Conservation (phyloP, 2,797 vertebrate genomes). For the Selene dorsalis region DNA sequence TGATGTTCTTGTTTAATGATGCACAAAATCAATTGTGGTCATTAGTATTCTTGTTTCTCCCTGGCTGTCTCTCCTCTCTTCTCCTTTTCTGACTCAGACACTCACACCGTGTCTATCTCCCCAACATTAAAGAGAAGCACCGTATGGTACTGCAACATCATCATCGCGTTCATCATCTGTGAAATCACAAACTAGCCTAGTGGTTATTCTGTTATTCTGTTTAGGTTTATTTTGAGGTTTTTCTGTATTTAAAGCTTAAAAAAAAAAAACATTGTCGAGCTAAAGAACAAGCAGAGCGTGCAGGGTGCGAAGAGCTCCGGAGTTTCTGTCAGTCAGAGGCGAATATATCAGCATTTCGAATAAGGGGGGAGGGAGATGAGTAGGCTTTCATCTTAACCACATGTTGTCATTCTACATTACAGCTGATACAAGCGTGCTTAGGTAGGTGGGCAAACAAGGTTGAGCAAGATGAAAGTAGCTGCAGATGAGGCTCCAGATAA, state of each 20-base stretch:
- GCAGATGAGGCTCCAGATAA: constrained; percentile 50
- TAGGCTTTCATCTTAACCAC: constrained; percentile 78
- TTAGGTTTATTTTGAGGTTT: constrained; percentile 36
- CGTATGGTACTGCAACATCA: background rate
- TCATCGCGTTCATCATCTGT: constrained; percentile 21
- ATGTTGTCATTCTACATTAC: constrained; percentile 72
- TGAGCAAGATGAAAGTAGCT: constrained; percentile 64
- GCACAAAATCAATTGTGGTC: constrained; percentile 54
- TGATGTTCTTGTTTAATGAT: constrained; percentile 61
- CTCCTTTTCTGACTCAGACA: background rate
- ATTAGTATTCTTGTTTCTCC: constrained; percentile 45
- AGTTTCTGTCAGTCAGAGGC: constrained; percentile 73
- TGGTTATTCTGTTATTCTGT: constrained; percentile 11
- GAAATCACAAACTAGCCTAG: constrained; percentile 11
- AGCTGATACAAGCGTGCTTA: constrained; percentile 63
- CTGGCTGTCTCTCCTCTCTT: background rate
- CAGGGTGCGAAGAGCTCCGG: constrained; percentile 63
- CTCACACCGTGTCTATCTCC: background rate
- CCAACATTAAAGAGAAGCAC: constrained; percentile 15
- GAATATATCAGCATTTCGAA: constrained; percentile 71
- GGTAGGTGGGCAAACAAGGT: constrained; percentile 66
- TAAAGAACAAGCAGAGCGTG: constrained; percentile 34
- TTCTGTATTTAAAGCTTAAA: constrained; percentile 51
- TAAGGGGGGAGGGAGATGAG: constrained; percentile 48
- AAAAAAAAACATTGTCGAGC: background rate